These are phyloP conservation scores for Ridgeia piscesae DNA, from an alignment of 1,140 invertebrate genomes.

Conservation along the genomic window DNA sequence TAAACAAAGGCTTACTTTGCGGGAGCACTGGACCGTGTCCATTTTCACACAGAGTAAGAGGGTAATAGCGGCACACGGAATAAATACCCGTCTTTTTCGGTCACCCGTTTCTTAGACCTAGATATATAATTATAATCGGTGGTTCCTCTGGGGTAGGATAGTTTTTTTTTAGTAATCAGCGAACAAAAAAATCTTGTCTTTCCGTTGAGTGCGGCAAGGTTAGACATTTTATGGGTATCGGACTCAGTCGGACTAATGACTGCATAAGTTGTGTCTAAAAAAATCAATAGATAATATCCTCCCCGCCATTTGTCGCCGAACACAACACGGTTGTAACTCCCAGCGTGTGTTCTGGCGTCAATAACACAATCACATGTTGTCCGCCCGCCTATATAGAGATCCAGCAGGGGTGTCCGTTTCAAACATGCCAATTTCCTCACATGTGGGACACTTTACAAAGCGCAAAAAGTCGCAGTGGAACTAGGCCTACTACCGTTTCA, in stretches of 20 bases:
- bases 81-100: not conserved
- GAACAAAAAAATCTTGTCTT: not conserved
- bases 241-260: not conserved
- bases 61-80: not conserved
- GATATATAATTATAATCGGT: not conserved
- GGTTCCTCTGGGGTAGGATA: not conserved
- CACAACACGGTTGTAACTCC: not conserved
- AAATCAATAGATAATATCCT: not conserved
- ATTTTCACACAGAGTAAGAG: not conserved
- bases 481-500: not conserved
- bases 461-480: not conserved
- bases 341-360: not conserved
- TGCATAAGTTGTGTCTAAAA: not conserved
- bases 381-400: not conserved
- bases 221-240: not conserved
- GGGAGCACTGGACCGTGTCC: not conserved
- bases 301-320: not conserved
- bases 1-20: not conserved
- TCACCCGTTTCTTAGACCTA: not conserved
- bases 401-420: not conserved
- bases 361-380: not conserved
- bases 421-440: not conserved
- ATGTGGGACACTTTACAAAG: not conserved
- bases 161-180: not conserved
- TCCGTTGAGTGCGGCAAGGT: not conserved